These are phyloP conservation scores for Montipora efflorescens DNA, from an alignment of 64 coral and sea anemone species.

Conservation along the genomic window DNA sequence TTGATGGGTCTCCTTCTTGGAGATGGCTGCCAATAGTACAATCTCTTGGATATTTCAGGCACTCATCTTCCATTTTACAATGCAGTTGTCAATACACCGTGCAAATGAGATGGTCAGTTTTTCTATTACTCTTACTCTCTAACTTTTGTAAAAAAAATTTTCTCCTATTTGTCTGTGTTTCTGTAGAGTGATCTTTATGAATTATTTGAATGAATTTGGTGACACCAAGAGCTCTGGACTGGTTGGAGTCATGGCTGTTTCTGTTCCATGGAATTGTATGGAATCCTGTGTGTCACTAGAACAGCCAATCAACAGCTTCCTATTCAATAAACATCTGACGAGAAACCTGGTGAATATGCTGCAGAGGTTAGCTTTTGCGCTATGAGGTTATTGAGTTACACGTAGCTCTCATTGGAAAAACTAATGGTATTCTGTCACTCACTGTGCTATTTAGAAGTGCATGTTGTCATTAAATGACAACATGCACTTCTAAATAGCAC, in stretches of 20 bases:
- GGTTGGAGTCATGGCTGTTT: slow-evolving; percentile 79
- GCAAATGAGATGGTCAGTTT: no score
- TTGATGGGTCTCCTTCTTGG: no score
- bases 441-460: no score
- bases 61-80: no score
- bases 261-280: slow-evolving; percentile 86
- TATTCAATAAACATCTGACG: slow-evolving; percentile 93
- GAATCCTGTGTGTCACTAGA: slow-evolving; percentile 84
- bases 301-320: slow-evolving; percentile 84
- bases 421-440: no score
- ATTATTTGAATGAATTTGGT: slow-evolving; percentile 89
- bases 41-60: no score
- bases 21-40: no score
- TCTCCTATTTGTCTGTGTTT: background rate
- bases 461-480: no score
- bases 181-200: slow-evolving; percentile 88
- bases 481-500: no score
- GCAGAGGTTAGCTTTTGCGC: slow-evolving; percentile 5
- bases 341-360: slow-evolving; percentile 77
- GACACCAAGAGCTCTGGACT: slow-evolving; percentile 67
- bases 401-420: no score
- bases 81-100: no score
- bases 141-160: background rate
- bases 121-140: background rate
- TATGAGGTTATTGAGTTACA: background rate